Base-by-base conservation (phyloP, 2,888 invertebrate genomes). In the Allophyes oxyacanthae region DNA sequence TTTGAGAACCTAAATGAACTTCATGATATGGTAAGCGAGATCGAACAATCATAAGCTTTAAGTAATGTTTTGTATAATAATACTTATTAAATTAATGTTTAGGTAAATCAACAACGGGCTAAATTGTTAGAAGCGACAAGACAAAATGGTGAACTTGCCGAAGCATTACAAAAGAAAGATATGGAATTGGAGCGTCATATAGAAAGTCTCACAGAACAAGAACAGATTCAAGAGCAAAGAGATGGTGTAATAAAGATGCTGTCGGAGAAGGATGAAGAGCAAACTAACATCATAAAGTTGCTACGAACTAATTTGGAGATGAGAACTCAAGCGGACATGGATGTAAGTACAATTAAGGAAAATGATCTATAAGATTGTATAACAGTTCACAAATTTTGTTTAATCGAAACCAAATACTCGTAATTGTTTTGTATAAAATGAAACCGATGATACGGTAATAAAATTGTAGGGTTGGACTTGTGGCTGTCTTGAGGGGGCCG, bases 241-340 rank as follows among this genome's bases (percentile, higher is more conserved):
- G 84, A 89, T 20, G 75, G 55, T 20, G 42, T 87, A 1, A 83
- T 92, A 33, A 86, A 88, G 64, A 85, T 83, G 63, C 61, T 92
- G 14, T 78, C 86, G n/a, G 81, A 82, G 26, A 91, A 90, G 58
- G 88, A 90, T 64, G 86, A 88, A 59, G 90, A 93, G 70, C 90
- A 92, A 55, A 71, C 73, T 5, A 89, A 88, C 56, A 87, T 90
- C 41, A 89, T 91, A 41, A 85, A 88, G 73, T 75, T 89, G 33
- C 67, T 92, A 41, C 77, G 84, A 46, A 86, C 85, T 51, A 89
- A 89, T 69, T 72, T 92, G 46, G 91, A 90, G 73, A 76, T 86
- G 59, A 84, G 87, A 63, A 79, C 81, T 15, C 82, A 83, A 58
- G 84, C 83, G 6, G 91, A 92, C 59, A 70, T 72, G 34, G 84